A percentile compares a stretch with the other conserved stretches of the same genome.
Evolutionary conservation across 2,888 invertebrate species (phyloP).

Genomic region (Steromphala cineraria): DNA sequence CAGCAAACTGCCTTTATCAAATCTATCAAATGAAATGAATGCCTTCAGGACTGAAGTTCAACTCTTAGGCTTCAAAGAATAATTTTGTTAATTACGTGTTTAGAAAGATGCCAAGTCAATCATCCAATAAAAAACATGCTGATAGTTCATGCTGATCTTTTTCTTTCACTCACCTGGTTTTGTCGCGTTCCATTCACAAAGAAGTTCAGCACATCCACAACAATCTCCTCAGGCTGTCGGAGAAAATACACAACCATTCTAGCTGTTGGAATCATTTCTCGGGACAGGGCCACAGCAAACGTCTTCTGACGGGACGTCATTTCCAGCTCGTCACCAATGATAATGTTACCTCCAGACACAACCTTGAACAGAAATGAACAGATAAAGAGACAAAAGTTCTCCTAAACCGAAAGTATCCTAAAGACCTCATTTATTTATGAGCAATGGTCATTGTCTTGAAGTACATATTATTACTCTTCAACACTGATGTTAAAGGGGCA

Average conservation of each 20-base stretch:
- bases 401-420: no score
- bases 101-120: no score
- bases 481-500: no score
- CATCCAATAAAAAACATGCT: no score
- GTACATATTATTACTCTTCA: no score
- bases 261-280: constrained; percentile 88
- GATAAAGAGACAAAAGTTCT: neutral
- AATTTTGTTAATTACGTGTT: no score
- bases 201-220: constrained; percentile 95
- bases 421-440: neutral
- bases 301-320: constrained; percentile 79
- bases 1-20: no score
- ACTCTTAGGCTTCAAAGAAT: no score
- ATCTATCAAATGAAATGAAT: no score
- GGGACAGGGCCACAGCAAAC: constrained; percentile 77
- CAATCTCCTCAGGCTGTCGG: constrained; percentile 85
- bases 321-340: constrained; percentile 88
- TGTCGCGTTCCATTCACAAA: constrained; percentile 95
- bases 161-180: constrained; percentile 82
- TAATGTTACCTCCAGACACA: constrained; percentile 92
- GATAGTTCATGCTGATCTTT: no score
- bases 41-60: no score
- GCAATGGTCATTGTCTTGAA: neutral
- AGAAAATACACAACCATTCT: constrained; percentile 93
- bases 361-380: constrained; percentile 78